Percentiles rank a stretch among this genome's conserved stretches.
Conservation (phyloP, 2,888 invertebrate species). For the Drosophila fulvimacula region DNA sequence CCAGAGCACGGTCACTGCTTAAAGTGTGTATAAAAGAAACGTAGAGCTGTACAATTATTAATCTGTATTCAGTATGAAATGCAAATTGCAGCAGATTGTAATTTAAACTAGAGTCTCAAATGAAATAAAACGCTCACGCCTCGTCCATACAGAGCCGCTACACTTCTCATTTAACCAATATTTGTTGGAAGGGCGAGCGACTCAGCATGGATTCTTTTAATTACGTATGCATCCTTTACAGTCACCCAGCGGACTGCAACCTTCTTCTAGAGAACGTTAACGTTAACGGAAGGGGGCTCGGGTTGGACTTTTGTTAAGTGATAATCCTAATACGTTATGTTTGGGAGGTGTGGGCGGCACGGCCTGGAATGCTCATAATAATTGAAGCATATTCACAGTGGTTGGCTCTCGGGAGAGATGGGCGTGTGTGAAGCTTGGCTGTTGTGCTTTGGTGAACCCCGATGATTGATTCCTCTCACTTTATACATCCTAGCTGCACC, state of each 20-base stretch:
- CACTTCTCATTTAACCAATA: neutral
- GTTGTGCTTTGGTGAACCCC: slow-evolving; percentile 21
- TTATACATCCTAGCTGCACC: neutral
- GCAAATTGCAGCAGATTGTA: neutral
- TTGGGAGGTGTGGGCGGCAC: slow-evolving; percentile 6
- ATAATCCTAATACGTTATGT: slow-evolving; percentile 49
- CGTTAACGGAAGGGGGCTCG: slow-evolving; percentile 6
- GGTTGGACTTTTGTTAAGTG: slow-evolving; percentile 42
- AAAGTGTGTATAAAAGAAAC: no score
- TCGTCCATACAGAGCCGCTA: neutral
- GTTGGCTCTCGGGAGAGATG: slow-evolving; percentile 27
- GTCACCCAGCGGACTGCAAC: slow-evolving; percentile 28
- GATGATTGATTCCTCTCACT: neutral
- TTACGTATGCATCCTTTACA: slow-evolving; percentile 61
- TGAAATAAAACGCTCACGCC: neutral
- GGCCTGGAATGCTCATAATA: slow-evolving; percentile 63
- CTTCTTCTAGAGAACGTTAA: neutral
- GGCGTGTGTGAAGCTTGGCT: slow-evolving; percentile 32
- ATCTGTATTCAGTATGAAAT: no score
- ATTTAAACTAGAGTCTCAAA: neutral
- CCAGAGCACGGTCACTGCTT: no score
- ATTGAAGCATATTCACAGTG: slow-evolving; percentile 77
- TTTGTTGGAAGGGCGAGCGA: neutral
- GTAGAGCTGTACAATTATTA: no score
- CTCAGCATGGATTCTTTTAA: slow-evolving; percentile 69